A percentile compares a stretch with the other conserved stretches of the same genome.
phyloP scores from a whole-genome alignment of 2,888 invertebrate species.

The Agriopis marginaria region DNA sequence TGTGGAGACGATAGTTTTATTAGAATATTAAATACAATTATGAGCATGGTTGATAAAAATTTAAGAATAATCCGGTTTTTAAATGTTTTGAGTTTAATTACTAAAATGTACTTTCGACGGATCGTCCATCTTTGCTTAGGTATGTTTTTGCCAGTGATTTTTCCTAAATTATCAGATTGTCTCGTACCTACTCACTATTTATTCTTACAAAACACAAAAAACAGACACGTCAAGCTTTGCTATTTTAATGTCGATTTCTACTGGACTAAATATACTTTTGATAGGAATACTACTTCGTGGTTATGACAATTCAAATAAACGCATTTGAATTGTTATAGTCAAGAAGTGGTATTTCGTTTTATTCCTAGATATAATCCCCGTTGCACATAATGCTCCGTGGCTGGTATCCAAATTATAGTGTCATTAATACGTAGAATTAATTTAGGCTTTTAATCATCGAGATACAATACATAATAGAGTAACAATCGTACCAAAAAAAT shows the following conservation, averaged over 20 bases:
- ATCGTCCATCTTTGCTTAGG: not conserved
- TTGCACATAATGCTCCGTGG: not conserved
- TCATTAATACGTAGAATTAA: no score
- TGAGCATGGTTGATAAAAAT: conserved; percentile 13
- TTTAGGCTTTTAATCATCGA: no score
- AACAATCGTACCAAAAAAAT: no score
- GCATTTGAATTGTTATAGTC: no score
- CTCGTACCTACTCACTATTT: not conserved
- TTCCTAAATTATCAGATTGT: not conserved
- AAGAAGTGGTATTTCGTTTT: no score
- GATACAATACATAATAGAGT: no score
- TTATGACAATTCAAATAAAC: no score
- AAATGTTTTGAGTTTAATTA: not conserved
- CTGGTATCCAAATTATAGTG: no score
- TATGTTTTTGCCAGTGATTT: not conserved
- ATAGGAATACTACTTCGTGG: no score
- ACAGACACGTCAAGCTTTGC: no score
- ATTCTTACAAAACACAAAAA: not conserved
- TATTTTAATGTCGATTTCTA: no score
- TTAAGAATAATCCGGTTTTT: not conserved
- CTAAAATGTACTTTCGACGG: not conserved
- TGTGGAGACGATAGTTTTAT: conserved; percentile 5
- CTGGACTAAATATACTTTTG: no score
- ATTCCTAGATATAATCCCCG: not conserved
- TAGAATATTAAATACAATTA: not conserved